These are phyloP conservation scores for Anguilla pacifica DNA, from an alignment of 2,797 vertebrate genomes.

Conservation along the genomic window DNA sequence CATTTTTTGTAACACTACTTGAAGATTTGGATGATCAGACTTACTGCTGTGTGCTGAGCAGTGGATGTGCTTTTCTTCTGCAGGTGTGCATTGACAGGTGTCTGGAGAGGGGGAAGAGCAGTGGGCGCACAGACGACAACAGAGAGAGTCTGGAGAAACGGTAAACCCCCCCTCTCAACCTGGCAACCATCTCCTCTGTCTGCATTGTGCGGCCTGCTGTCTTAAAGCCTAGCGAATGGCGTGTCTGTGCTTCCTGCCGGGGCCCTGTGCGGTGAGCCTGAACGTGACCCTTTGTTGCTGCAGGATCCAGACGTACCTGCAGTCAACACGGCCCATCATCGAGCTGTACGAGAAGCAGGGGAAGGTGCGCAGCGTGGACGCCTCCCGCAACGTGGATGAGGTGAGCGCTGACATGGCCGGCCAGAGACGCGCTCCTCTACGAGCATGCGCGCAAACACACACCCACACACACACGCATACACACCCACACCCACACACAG, in stretches of 20 bases:
- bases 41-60: neutral
- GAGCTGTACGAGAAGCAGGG: slow-evolving; percentile 85
- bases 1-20: neutral
- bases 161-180: slow-evolving; percentile 60
- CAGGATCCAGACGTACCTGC: slow-evolving; percentile 93
- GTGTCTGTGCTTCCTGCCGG: slow-evolving; percentile 49
- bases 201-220: neutral
- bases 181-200: neutral
- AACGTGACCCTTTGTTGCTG: slow-evolving; percentile 48
- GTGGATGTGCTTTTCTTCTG: slow-evolving; percentile 2
- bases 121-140: slow-evolving; percentile 94
- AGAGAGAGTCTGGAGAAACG: slow-evolving; percentile 93
- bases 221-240: neutral
- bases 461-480: neutral
- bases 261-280: slow-evolving; percentile 52
- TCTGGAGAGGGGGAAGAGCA: slow-evolving; percentile 94
- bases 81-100: slow-evolving; percentile 91
- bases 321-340: slow-evolving; percentile 94
- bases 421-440: neutral
- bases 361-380: slow-evolving; percentile 90
- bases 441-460: neutral
- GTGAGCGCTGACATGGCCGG: slow-evolving; percentile 66
- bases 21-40: neutral
- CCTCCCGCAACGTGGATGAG: slow-evolving; percentile 85
- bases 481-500: neutral